These are phyloP conservation scores for Drosophila putrida DNA, from an alignment of 2,888 invertebrate species.

Conservation along the genomic window DNA sequence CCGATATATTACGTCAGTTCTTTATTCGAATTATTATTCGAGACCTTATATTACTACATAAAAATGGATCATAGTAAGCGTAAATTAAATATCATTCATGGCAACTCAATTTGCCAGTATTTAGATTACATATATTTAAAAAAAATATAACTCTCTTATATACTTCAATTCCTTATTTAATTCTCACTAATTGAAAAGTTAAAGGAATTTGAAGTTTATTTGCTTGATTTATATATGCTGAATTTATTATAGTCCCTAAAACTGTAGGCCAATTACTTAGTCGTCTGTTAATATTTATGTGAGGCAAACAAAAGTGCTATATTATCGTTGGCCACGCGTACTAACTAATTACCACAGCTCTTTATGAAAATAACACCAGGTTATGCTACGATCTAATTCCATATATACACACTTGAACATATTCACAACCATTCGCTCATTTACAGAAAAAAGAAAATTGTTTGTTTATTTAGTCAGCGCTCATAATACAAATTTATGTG, in stretches of 20 bases:
- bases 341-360: slow-evolving; percentile 52
- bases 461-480: slow-evolving; percentile 69
- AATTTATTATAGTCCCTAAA: slow-evolving; percentile 19
- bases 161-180: too few relatives aligned
- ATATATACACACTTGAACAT: slow-evolving; percentile 8
- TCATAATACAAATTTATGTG: slow-evolving; percentile 68
- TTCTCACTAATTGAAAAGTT: too few relatives aligned
- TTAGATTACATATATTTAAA: too few relatives aligned
- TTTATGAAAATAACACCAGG: slow-evolving; percentile 3
- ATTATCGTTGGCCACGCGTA: slow-evolving; percentile 56
- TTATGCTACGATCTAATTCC: not conserved
- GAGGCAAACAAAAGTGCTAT: slow-evolving; percentile 44
- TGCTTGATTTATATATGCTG: not conserved
- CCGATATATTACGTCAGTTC: too few relatives aligned
- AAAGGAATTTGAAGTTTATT: slow-evolving; percentile 5
- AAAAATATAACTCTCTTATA: too few relatives aligned
- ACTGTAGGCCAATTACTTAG: slow-evolving; percentile 50
- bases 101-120: too few relatives aligned
- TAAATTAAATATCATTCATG: too few relatives aligned
- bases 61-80: too few relatives aligned
- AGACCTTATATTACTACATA: too few relatives aligned
- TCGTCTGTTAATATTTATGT: slow-evolving; percentile 51
- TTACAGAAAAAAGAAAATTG: slow-evolving; percentile 29
- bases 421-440: slow-evolving; percentile 29
- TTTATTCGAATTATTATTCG: too few relatives aligned